Base-by-base conservation (phyloP, 2,113 vertebrate genomes). In the Podiceps cristatus region DNA sequence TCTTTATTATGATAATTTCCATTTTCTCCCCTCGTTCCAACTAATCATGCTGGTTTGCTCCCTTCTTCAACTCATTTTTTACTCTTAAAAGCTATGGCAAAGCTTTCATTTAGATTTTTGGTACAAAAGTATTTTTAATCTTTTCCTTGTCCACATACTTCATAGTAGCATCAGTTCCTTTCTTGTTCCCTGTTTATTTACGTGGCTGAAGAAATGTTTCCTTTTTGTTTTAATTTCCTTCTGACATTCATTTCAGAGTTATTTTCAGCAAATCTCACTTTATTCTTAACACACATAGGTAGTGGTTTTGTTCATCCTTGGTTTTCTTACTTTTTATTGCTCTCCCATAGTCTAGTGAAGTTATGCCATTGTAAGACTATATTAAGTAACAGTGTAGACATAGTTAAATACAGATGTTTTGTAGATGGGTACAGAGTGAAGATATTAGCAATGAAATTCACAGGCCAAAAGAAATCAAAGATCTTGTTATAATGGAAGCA, bases 401-500 rank as follows among this genome's bases (percentile, higher is more conserved):
- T 3, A 47, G 76, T 67, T 90, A 84, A 83, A 86, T 33, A 60
- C 64, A 85, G 76, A 86, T 87, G 69, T 84, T 88, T 67, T 72
- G 44, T 85, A 88, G 71, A 31, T 14, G 84, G 86, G 47, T 84
- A 91, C 68, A 89, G 47, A 89, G 68, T 27, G 76, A 95, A 89
- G 44, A 47, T 44, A 92, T 67, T 69, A 86, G 59, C 79, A 92
- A 74, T 71, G 76, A 96, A 87, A 91, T 91, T 93, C 86, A 84
- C 60, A 80, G 84, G 63, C 91, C 45, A 94, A 94, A 37, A 84
- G 76, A 91, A 96, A 96, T 94, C 89, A 87, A 93, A 95, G 93
- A 88, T 71, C 68, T 81, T 71, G 24, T 83, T 92, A 50, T 71
- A 88, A 92, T 73, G 60, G 68, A 93, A 96, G 79, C 72, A 93